Evolutionary conservation across 2,888 invertebrate species (phyloP).

Genomic region (Chrysolina haemoptera): DNA sequence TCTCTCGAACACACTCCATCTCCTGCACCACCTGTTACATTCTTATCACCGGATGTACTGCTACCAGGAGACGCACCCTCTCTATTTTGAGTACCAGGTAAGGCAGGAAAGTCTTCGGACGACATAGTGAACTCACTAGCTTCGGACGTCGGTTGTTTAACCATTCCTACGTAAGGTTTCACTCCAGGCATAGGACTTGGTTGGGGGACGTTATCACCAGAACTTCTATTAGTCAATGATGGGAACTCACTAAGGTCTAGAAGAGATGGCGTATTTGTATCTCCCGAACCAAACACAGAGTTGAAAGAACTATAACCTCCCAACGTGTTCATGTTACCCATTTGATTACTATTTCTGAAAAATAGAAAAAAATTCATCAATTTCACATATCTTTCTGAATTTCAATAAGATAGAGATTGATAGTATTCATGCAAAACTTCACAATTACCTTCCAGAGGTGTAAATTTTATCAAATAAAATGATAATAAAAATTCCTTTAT

Average conservation of each 20-base stretch:
- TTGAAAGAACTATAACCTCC: slow-evolving; percentile 79
- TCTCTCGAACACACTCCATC: slow-evolving; percentile 60
- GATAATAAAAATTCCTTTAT: slow-evolving; percentile 20
- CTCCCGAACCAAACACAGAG: slow-evolving; percentile 83
- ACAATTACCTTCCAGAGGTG: neutral
- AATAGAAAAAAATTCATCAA: neutral
- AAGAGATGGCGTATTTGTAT: slow-evolving; percentile 82
- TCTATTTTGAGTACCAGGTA: slow-evolving; percentile 91
- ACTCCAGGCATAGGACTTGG: slow-evolving; percentile 90
- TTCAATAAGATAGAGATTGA: neutral
- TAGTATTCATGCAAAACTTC: neutral
- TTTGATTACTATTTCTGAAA: slow-evolving; percentile 74
- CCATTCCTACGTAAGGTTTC: slow-evolving; percentile 97
- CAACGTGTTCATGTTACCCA: slow-evolving; percentile 76
- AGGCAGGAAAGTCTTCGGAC: slow-evolving; percentile 98
- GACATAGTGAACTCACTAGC: slow-evolving; percentile 97
- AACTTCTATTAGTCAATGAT: slow-evolving; percentile 89
- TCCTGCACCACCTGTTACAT: slow-evolving; percentile 57
- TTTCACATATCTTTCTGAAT: neutral
- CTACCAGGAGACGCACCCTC: slow-evolving; percentile 79
- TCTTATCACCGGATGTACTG: slow-evolving; percentile 57
- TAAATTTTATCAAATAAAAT: slow-evolving; percentile 21
- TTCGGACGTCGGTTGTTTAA: slow-evolving; percentile 89
- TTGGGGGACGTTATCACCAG: slow-evolving; percentile 82
- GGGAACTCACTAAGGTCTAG: slow-evolving; percentile 95